Percentiles rank a stretch among this genome's conserved stretches.
Conservation (phyloP, 1,140 invertebrate genomes). For the Ostrea denselamellosa region DNA sequence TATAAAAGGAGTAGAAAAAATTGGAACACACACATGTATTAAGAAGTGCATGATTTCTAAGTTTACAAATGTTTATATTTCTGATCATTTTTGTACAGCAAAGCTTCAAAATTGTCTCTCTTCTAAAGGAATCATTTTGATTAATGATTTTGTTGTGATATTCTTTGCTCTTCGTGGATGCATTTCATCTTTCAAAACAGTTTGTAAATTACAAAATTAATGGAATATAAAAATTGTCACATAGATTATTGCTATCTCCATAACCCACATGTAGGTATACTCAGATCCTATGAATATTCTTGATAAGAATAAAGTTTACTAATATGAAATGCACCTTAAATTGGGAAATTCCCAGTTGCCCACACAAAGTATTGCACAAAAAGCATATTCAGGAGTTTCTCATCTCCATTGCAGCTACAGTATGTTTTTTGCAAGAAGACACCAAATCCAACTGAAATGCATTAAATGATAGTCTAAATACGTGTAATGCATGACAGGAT, state of each 20-base stretch:
- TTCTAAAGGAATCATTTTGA: no score
- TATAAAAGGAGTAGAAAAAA: not conserved
- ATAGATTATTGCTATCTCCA: not conserved
- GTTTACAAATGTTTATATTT: not conserved
- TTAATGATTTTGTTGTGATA: no score
- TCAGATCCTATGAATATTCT: not conserved
- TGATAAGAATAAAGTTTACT: not conserved
- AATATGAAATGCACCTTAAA: not conserved
- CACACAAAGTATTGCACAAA: slow-evolving; percentile 2
- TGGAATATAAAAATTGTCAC: slow-evolving; percentile 24
- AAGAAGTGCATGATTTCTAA: not conserved
- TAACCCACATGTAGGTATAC: slow-evolving; percentile 7
- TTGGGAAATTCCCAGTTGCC: not conserved
- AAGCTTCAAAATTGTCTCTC: not conserved
- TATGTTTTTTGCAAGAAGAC: not conserved
- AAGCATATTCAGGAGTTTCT: not conserved
- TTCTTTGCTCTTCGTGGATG: not conserved
- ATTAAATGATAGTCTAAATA: not conserved
- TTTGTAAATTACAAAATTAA: not conserved
- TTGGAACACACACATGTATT: not conserved
- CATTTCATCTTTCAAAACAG: not conserved
- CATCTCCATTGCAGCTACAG: not conserved
- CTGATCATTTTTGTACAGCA: not conserved
- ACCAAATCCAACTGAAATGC: not conserved
- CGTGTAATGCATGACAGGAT: no score